Evolutionary conservation across 2,888 invertebrate species (phyloP), one percentile per base, ranked within the genome.

Genomic region (Xanthia icteritia): DNA sequence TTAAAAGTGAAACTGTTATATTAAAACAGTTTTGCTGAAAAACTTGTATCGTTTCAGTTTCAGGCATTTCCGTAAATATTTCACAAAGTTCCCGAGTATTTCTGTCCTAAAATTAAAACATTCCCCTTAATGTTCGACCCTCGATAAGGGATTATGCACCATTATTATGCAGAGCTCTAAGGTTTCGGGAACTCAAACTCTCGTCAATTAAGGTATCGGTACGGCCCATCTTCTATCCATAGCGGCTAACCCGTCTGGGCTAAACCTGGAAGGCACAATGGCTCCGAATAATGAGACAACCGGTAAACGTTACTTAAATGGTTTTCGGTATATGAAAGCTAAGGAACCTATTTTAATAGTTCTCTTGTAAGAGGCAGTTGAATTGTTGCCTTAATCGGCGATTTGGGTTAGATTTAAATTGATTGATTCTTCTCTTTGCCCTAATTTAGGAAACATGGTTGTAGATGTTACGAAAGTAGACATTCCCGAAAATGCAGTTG

Each of bases 171-270:
- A 94, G 94, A 92, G 92, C 91, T 93, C 93, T 96, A 92, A 93
- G 95, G 96, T 96, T 96, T 96, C 95, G 95, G 96, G 94, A 94
- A 95, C 94, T 93, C 92, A 92, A 93, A 91, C 93, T 92, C 95
- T 96, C 95, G 95, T 96, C 96, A 96, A 96, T 96, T 96, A 96
- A 96, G 95, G 94, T 96, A 96, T 96, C 96, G 93, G 86, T 87
- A 85, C 87, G 90, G 89, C 94, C 92, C 94, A 96, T 96, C 96
- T 95, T 93, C 94, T 88, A 92, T 91, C 94, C 93, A 94, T 93
- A 93, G 91, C 93, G 90, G 90, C 92, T 74, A 82, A 86, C 86
- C 87, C 84, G 89, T 81, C 91, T 92, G 88, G 84, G 78, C 88
- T 91, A 90, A 90, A 92, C 94, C 94, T 93, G 93, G 93, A 93